A percentile compares a stretch with the other conserved stretches of the same genome.
Conservation (phyloP, 2,888 invertebrate genomes). For the Cataglyphis rosenhaueri region DNA sequence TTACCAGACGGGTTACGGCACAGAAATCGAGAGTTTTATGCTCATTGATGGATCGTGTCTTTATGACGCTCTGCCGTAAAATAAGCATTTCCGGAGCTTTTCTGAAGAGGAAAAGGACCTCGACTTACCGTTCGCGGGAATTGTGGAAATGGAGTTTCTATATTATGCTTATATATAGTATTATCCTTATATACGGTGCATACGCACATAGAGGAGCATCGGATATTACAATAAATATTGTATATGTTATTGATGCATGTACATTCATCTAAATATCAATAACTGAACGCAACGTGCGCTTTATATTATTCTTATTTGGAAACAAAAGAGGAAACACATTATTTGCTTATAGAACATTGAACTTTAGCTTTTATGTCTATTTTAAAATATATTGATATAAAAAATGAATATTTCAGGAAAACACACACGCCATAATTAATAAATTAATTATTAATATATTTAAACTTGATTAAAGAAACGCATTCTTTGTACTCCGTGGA, state of each 20-base stretch:
- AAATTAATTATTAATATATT: not conserved
- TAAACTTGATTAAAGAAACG: not conserved
- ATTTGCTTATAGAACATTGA: not conserved
- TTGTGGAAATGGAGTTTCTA: conserved; percentile 58
- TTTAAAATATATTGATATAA: not conserved
- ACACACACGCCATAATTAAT: not conserved
- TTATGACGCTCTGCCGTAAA: conserved; percentile 72
- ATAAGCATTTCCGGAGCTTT: conserved; percentile 66
- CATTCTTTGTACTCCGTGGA: not conserved
- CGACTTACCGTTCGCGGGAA: conserved; percentile 26
- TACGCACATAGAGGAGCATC: not conserved
- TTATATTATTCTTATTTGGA: conserved; percentile 1
- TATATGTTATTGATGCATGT: conserved; percentile 38
- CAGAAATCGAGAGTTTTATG: conserved; percentile 71
- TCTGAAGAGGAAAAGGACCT: conserved; percentile 48
- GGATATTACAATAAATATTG: conserved; percentile 62
- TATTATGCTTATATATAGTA: conserved; percentile 21
- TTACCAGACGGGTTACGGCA: conserved; percentile 54
- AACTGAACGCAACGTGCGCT: not conserved
- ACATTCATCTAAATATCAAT: conserved; percentile 21
- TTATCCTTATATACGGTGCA: conserved; percentile 6
- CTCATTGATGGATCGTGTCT: conserved; percentile 73
- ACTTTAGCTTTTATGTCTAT: not conserved
- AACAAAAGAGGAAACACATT: not conserved
- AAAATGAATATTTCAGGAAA: not conserved